phyloP scores from a whole-genome alignment of 2,797 vertebrate genomes.

The Falco concolor region DNA sequence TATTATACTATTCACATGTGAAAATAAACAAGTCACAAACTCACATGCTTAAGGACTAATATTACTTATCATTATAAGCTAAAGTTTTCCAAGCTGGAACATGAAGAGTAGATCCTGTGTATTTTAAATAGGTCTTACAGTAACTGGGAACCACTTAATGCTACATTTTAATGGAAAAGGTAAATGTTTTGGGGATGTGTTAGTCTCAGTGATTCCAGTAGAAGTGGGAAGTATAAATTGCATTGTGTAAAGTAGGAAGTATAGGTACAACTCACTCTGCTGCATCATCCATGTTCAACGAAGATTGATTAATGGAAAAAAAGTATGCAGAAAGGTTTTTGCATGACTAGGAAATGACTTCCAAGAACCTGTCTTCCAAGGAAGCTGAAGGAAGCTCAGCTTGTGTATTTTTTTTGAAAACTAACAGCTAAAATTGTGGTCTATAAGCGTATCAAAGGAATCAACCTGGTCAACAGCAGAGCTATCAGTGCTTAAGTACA shows the following conservation, averaged over 20 bases:
- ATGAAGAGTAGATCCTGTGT: neutral
- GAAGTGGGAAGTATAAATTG: neutral
- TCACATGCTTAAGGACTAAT: neutral
- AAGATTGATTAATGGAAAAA: neutral
- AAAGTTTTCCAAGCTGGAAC: neutral
- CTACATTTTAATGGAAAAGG: neutral
- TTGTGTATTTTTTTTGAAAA: neutral
- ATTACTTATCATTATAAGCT: neutral
- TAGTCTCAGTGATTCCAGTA: neutral
- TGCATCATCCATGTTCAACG: neutral
- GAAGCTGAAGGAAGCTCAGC: neutral
- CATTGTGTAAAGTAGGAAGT: neutral
- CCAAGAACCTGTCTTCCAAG: neutral
- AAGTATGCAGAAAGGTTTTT: neutral
- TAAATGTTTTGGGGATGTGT: neutral
- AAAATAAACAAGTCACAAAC: neutral
- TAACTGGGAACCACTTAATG: neutral
- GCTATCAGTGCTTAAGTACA: neutral
- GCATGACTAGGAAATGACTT: neutral
- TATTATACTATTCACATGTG: neutral
- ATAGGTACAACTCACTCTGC: neutral
- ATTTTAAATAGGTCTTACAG: neutral
- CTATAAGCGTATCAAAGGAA: neutral
- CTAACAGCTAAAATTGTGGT: neutral
- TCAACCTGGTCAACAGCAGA: neutral